Percentiles rank a stretch among this genome's conserved stretches.
Conservation (phyloP, 2,113 vertebrate genomes). For the Corydoras sp. region DNA sequence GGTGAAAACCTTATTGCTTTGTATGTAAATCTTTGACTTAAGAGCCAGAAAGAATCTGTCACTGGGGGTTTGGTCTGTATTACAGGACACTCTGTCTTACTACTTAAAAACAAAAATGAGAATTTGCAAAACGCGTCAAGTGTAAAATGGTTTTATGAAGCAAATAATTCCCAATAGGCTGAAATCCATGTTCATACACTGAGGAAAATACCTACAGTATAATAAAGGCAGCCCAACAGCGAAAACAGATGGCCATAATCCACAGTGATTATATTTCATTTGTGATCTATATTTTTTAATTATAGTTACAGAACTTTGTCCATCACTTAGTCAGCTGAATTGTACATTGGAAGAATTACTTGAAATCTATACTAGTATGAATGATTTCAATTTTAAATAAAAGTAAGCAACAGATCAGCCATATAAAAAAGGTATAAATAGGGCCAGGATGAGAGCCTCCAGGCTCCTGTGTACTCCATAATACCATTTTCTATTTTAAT, state of each 20-base stretch:
- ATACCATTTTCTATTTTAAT: no score
- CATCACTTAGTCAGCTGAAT: not conserved
- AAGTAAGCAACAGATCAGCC: no score
- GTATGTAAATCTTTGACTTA: slow-evolving; percentile 31
- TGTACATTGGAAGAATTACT: no score
- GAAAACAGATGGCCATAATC: not conserved
- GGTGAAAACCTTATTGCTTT: slow-evolving; percentile 5
- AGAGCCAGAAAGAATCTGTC: slow-evolving; percentile 30
- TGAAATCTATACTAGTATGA: no score
- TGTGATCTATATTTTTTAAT: no score
- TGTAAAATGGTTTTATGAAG: slow-evolving; percentile 1
- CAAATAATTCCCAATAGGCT: not conserved
- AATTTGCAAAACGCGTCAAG: slow-evolving; percentile 24
- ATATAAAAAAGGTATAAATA: no score
- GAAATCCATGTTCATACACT: not conserved
- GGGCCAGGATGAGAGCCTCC: no score
- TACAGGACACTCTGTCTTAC: slow-evolving; percentile 23
- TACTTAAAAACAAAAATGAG: slow-evolving; percentile 17
- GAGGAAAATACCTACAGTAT: not conserved
- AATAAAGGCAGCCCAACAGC: not conserved
- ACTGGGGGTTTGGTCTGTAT: slow-evolving; percentile 35
- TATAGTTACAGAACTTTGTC: not conserved
- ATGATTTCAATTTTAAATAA: no score
- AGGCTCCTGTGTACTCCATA: no score
- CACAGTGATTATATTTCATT: no score